Base-by-base conservation (phyloP, 2,113 vertebrate species). In the Zosterops pallidus region DNA sequence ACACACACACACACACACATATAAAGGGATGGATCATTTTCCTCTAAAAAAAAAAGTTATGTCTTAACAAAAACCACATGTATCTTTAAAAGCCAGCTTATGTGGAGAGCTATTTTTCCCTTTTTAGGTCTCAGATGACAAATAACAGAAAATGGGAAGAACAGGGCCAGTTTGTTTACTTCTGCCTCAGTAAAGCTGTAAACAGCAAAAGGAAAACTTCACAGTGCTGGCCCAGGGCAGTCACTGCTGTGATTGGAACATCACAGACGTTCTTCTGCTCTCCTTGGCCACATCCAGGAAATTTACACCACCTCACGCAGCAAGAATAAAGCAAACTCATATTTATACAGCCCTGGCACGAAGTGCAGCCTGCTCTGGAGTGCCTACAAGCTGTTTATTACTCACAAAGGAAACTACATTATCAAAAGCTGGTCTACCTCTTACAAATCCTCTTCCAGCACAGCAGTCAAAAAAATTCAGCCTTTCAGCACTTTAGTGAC, bases 51-150 rank as follows among this genome's bases (percentile, higher is more conserved):
- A 29, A 29, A 41, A 74, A 47, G 39, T 53, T 26, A 53, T 16
- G 22, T 31, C 85, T 93, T 94, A 94, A 95, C 46, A 88, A 78
- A 88, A 81, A 19, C 0, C 91, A 95, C 29, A 82, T 82, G 81
- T 21, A 71, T 72, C 69, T 82, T 84, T 91, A 64, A 68, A 82
- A 86, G 52, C 20, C 7, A 5, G 16, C 15, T 90, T 67, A 44
- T 5, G 42, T 20, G 14, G 21, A 84, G 31, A 53, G 44, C 23
- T 60, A 6, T 26, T 83, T 95, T 95, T 75, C 11, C 52, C 64
- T 86, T 86, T 88, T 86, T 86, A 88, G 57, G 57, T 52, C 72
- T 28, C 53, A 90, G 41, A 91, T 33, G 78, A 62, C 53, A 90
- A 86, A 24, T 33, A 71, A 76, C n/a, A 91, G 44, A 49, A 94